These are phyloP conservation scores for Macrotis lagotis DNA, from an alignment of 2,113 vertebrate genomes.

Conservation along the genomic window DNA sequence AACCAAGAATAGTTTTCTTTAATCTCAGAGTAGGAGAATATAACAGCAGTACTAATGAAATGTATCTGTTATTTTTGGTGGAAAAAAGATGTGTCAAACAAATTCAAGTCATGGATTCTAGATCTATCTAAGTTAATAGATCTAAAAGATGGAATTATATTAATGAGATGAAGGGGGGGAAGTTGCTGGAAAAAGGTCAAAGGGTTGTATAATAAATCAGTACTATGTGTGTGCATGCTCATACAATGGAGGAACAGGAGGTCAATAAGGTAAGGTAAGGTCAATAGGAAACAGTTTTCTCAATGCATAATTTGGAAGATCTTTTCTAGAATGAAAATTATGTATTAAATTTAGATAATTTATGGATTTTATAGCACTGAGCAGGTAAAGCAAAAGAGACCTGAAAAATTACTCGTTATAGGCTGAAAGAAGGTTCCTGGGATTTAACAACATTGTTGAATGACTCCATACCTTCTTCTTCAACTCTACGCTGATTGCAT, in stretches of 20 bases:
- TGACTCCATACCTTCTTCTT: constrained; percentile 93
- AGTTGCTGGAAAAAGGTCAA: not conserved
- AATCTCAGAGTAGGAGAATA: not conserved
- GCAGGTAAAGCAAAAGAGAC: not conserved
- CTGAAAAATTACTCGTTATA: not conserved
- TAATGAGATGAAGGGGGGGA: not conserved
- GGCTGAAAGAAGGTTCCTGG: not conserved
- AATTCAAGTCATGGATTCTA: not conserved
- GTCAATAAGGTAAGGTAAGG: no score
- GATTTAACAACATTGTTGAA: not conserved
- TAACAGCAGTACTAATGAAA: not conserved
- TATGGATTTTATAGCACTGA: not conserved
- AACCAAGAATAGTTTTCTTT: not conserved
- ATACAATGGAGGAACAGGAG: not conserved
- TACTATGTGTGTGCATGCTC: not conserved
- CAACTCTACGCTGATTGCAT: constrained; percentile 97
- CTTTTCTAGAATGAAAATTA: not conserved
- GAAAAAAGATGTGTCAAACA: not conserved
- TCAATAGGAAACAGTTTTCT: no score
- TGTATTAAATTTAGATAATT: not conserved
- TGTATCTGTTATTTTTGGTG: not conserved
- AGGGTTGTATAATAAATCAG: not conserved
- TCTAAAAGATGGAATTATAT: not conserved
- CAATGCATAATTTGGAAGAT: not conserved
- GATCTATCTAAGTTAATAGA: no score